A percentile compares a stretch with the other conserved stretches of the same genome.
Evolutionary conservation across 2,113 vertebrate species (phyloP).

Genomic region (Anarhynchus alexandrinus): DNA sequence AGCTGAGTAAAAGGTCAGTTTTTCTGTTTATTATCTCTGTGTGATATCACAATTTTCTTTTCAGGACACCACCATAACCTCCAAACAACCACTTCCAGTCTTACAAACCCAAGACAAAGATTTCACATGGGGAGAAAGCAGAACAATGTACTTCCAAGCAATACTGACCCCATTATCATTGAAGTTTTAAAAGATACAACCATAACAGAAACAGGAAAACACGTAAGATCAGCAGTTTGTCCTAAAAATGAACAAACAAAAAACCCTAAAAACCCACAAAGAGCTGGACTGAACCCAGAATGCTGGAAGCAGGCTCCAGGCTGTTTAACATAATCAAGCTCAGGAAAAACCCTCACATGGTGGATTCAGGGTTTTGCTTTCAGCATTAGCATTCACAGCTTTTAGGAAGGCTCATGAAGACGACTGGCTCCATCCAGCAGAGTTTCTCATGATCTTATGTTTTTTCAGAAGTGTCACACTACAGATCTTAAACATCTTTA

Average conservation of each 20-base stretch:
- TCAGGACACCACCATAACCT: not conserved
- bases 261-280: not conserved
- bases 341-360: fast-evolving
- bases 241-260: not conserved
- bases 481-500: not conserved
- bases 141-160: not conserved
- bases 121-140: not conserved
- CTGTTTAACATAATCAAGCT: not conserved
- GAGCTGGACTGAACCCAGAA: not conserved
- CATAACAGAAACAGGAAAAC: not conserved
- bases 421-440: not conserved
- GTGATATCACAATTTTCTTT: not conserved
- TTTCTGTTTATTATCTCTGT: not conserved
- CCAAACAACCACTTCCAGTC: not conserved
- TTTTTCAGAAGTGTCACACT: not conserved
- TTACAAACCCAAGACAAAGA: not conserved
- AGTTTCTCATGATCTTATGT: not conserved
- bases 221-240: not conserved
- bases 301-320: not conserved
- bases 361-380: not conserved
- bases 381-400: not conserved
- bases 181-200: not conserved
- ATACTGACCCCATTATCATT: not conserved
- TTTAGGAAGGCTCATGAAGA: not conserved
- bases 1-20: not conserved